phyloP scores from a whole-genome alignment of 2,888 invertebrate species.

The Thymelicus sylvestris region DNA sequence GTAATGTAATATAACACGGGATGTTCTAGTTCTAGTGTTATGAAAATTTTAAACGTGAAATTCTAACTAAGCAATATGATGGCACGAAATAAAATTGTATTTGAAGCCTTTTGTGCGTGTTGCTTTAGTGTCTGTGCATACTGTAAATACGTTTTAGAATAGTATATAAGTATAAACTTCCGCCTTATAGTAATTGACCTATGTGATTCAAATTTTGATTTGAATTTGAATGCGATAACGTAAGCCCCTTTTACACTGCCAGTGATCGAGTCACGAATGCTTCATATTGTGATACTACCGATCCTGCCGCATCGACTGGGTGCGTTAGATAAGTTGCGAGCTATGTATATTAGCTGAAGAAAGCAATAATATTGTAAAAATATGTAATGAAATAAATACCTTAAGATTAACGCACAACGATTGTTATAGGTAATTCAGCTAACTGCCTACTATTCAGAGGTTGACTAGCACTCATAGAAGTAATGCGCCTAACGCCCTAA shows the following conservation, averaged over 20 bases:
- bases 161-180: conserved; percentile 66
- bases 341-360: conserved; percentile 19
- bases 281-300: conserved; percentile 28
- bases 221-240: conserved; percentile 45
- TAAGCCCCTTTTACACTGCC: conserved; percentile 36
- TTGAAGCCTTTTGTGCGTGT: conserved; percentile 63
- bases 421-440: conserved; percentile 6
- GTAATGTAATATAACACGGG: conserved; percentile 53
- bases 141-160: conserved; percentile 75
- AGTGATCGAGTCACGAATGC: conserved; percentile 26
- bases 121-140: conserved; percentile 77
- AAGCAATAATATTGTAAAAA: conserved; percentile 32
- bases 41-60: conserved; percentile 38
- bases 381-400: conserved; percentile 19
- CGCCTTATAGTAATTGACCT: conserved; percentile 77
- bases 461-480: background rate
- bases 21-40: conserved; percentile 42
- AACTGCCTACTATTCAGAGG: background rate
- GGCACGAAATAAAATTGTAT: conserved; percentile 46
- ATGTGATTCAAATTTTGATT: conserved; percentile 49
- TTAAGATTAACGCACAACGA: conserved; percentile 30
- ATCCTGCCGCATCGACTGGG: conserved; percentile 17
- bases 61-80: conserved; percentile 62
- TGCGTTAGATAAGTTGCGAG: conserved; percentile 19
- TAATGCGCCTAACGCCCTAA: conserved; percentile 28